phyloP scores from a whole-genome alignment of 2,888 invertebrate species.

The Carcina quercana region DNA sequence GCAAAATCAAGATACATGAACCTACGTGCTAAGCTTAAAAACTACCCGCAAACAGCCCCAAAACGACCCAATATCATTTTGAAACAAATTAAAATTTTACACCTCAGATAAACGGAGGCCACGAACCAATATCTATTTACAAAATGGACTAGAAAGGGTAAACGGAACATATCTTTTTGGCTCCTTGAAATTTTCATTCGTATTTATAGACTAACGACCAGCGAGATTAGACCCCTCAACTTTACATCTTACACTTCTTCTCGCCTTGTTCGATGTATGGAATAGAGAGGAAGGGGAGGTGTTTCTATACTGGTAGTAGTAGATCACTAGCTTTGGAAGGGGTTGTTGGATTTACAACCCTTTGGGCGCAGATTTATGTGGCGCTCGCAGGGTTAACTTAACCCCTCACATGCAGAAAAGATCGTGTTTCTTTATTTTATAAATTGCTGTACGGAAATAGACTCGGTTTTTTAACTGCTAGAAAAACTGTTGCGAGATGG shows the following conservation, averaged over 20 bases:
- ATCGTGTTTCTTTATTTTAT: conserved; percentile 68
- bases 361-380: conserved; percentile 64
- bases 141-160: conserved; percentile 57
- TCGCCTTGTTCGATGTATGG: conserved; percentile 7
- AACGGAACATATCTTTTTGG: conserved; percentile 44
- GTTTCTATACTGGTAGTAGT: conserved; percentile 33
- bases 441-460: conserved; percentile 57
- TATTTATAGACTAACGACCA: conserved; percentile 45
- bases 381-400: conserved; percentile 44
- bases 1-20: background rate
- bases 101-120: conserved; percentile 34
- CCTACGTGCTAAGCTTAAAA: background rate
- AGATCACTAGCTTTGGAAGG: conserved; percentile 50
- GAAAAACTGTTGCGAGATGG: too few relatives aligned
- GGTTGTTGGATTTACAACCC: conserved; percentile 67
- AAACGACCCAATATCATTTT: conserved; percentile 6
- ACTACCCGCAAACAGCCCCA: background rate
- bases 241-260: conserved; percentile 15
- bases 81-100: conserved; percentile 40
- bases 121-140: conserved; percentile 57
- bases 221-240: conserved; percentile 23
- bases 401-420: conserved; percentile 59
- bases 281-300: conserved; percentile 15
- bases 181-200: conserved; percentile 63
- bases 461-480: conserved; percentile 28